Conservation (phyloP, 2,113 vertebrate species). For the Poecile atricapillus region DNA sequence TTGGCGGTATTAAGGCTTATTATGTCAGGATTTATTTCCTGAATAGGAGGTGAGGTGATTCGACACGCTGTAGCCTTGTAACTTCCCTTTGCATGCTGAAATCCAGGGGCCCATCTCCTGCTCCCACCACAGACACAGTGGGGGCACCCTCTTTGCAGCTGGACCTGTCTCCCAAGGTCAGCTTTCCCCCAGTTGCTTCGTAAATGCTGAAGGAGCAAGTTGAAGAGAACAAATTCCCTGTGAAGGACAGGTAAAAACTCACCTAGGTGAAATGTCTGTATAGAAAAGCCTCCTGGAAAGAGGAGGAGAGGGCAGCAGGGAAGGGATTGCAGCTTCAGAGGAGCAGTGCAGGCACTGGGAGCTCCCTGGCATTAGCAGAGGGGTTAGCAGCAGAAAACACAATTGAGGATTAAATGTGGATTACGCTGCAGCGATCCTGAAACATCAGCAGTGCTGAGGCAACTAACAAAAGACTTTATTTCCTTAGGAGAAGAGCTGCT, state of each 20-base stretch:
- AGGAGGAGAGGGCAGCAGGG: background rate
- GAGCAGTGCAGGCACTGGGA: background rate
- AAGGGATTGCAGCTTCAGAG: background rate
- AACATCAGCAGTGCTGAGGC: background rate
- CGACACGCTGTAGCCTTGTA: background rate
- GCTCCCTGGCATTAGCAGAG: background rate
- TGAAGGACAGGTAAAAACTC: background rate
- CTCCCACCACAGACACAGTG: background rate
- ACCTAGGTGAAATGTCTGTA: background rate
- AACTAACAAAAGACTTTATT: background rate
- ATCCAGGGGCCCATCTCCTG: background rate
- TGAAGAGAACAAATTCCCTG: background rate
- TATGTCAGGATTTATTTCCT: slow-evolving; percentile 62
- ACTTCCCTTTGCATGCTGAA: background rate
- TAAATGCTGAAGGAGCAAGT: background rate
- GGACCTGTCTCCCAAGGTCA: background rate
- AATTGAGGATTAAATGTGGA: slow-evolving; percentile 4
- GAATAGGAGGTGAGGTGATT: background rate
- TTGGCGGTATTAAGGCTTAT: slow-evolving; percentile 45
- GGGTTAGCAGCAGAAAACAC: slow-evolving; percentile 2
- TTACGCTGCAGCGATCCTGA: background rate
- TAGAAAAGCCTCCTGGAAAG: background rate
- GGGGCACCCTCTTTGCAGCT: background rate
- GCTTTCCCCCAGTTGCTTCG: rapidly evolving
- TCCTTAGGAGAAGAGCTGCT: background rate